These are phyloP conservation scores for Torymus tubicola DNA, from an alignment of 2,888 invertebrate species.

Conservation along the genomic window DNA sequence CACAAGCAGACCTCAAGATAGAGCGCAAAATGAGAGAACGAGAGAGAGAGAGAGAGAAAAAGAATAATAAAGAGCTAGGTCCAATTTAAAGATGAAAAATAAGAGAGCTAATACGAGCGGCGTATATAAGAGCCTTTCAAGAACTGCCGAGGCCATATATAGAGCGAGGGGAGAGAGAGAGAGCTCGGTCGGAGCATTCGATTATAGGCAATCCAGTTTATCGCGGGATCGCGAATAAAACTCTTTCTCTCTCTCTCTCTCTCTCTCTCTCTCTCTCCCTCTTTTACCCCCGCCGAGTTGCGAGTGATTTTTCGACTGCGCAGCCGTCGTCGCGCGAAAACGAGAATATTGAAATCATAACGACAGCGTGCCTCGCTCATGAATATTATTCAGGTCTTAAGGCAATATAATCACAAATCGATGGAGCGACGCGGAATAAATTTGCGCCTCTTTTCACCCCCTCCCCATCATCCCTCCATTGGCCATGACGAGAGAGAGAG, in stretches of 20 bases:
- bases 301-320: constrained; percentile 68
- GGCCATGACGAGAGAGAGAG: constrained; percentile 55
- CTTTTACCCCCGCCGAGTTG: no score
- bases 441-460: constrained; percentile 61
- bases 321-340: constrained; percentile 28
- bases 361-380: constrained; percentile 65
- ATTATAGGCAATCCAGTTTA: constrained; percentile 57
- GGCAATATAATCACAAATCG: constrained; percentile 74
- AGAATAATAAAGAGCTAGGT: constrained; percentile 7
- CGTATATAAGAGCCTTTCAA: constrained; percentile 37
- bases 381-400: constrained; percentile 74
- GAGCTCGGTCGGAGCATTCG: constrained; percentile 49
- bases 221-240: constrained; percentile 51
- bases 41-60: no score
- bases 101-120: constrained; percentile 39
- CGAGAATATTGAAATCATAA: constrained; percentile 73
- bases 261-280: no score
- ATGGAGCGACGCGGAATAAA: constrained; percentile 71
- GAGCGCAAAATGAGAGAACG: not conserved
- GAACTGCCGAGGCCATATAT: not conserved
- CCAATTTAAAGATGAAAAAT: constrained; percentile 45
- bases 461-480: constrained; percentile 21
- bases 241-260: not conserved
- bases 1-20: no score
- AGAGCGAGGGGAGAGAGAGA: constrained; percentile 2